A percentile compares a stretch with the other conserved stretches of the same genome.
phyloP scores from a whole-genome alignment of 2,113 vertebrate genomes.

The Brachypodius melanocephalos region DNA sequence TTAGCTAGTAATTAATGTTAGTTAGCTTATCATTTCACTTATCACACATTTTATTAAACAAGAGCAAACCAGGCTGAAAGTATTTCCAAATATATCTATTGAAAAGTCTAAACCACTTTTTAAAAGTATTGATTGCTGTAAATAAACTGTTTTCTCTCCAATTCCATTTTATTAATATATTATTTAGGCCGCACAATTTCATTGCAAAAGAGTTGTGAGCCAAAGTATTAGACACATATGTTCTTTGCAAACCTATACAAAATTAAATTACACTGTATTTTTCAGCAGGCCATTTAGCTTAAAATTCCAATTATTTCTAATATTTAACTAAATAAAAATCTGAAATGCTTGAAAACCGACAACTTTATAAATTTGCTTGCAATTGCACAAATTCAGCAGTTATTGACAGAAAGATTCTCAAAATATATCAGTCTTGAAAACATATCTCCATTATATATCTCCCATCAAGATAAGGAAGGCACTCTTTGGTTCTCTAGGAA shows the following conservation, averaged over 20 bases:
- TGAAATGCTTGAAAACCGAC: background rate
- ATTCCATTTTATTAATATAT: background rate
- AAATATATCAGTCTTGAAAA: background rate
- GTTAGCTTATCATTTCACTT: background rate
- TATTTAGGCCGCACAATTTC: background rate
- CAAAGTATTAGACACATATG: background rate
- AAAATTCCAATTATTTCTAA: background rate
- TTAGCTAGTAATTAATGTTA: no score
- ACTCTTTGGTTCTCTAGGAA: background rate
- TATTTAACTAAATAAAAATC: background rate
- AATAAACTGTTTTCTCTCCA: background rate
- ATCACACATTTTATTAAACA: background rate
- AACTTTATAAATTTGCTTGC: background rate
- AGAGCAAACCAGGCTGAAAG: background rate
- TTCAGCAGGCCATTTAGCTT: background rate
- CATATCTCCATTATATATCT: background rate
- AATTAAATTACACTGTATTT: background rate
- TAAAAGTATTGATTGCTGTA: background rate
- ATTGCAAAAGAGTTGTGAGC: background rate
- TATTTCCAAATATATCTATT: constrained; percentile 11
- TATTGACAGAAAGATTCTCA: background rate
- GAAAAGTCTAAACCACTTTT: background rate
- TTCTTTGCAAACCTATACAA: background rate
- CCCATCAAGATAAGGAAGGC: background rate
- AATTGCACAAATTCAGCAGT: background rate